Percentiles rank a stretch among this genome's conserved stretches.
Conservation (phyloP, 2,888 invertebrate species). For the Thumatha senex region DNA sequence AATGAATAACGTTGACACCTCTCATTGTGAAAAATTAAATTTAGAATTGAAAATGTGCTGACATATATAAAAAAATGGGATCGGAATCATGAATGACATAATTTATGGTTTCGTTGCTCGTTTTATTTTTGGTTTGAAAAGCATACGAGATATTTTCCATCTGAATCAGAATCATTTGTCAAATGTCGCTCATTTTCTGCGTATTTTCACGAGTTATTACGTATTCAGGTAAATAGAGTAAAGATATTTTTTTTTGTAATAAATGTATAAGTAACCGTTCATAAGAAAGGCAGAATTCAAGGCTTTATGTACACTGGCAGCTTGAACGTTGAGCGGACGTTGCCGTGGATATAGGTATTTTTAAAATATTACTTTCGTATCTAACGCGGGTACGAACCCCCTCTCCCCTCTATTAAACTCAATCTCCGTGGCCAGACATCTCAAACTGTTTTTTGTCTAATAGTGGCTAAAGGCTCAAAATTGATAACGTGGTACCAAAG, state of each 20-base stretch:
- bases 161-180: not conserved
- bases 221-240: not conserved
- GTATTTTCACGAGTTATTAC: not conserved
- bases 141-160: not conserved
- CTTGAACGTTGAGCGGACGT: no score
- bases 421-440: no score
- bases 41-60: slow-evolving; percentile 20
- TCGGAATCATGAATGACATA: not conserved
- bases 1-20: slow-evolving; percentile 38
- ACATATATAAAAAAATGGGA: not conserved
- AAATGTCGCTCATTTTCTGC: not conserved
- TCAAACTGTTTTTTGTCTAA: no score
- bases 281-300: not conserved
- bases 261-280: not conserved
- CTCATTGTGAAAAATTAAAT: slow-evolving; percentile 29
- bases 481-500: no score
- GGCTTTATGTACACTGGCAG: no score
- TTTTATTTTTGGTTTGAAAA: not conserved
- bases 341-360: no score
- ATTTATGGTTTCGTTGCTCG: not conserved
- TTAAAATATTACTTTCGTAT: no score
- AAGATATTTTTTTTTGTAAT: slow-evolving; percentile 14
- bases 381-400: no score
- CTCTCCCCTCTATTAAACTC: no score
- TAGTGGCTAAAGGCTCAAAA: no score